phyloP scores from a whole-genome alignment of 92 coral and sea anemone species.

The Epizoanthus scotinus region DNA sequence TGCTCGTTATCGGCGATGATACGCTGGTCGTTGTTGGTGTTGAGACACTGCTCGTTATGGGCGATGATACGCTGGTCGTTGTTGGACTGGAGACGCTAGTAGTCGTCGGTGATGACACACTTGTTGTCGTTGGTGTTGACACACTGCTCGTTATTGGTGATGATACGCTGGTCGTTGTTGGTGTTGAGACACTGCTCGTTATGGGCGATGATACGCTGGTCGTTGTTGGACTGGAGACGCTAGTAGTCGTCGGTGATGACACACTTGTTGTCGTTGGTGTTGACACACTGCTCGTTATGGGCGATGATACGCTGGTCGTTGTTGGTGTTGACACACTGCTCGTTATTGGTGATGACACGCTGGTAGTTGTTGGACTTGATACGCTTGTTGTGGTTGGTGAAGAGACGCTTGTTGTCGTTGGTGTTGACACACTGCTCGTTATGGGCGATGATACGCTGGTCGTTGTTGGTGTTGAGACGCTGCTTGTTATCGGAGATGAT shows the following conservation, averaged over 20 bases:
- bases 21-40: neutral
- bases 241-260: constrained; percentile 17
- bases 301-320: constrained; percentile 6
- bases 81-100: neutral
- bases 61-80: neutral
- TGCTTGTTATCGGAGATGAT: neutral
- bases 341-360: constrained; percentile 15
- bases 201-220: constrained; percentile 21
- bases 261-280: constrained; percentile 21
- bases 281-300: neutral
- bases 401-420: constrained; percentile 10
- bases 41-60: constrained; percentile 14
- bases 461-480: constrained; percentile 35
- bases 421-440: constrained; percentile 9
- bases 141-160: constrained; percentile 13
- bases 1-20: neutral
- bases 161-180: neutral
- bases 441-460: constrained; percentile 14
- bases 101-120: neutral
- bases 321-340: constrained; percentile 1
- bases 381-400: neutral
- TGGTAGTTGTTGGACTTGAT: constrained; percentile 18
- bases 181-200: neutral
- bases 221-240: neutral
- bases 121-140: constrained; percentile 17